A percentile compares a stretch with the other conserved stretches of the same genome.
phyloP scores from a whole-genome alignment of 2,797 vertebrate species.

The Cossypha dichroa region DNA sequence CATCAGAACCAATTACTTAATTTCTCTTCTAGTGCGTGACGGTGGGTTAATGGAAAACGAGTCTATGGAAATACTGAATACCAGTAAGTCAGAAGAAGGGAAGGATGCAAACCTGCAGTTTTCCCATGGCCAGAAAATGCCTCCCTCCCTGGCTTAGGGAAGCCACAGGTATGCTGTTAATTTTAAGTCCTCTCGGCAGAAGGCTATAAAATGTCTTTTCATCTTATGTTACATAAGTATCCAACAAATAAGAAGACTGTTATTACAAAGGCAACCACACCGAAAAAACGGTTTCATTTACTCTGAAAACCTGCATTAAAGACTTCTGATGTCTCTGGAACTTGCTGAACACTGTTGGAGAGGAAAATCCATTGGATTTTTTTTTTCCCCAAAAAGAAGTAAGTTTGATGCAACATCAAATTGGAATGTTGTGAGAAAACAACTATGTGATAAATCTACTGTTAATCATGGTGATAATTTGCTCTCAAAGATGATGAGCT shows the following conservation, averaged over 20 bases:
- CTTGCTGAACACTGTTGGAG: background rate
- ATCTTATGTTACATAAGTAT: slow-evolving; percentile 65
- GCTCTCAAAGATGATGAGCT: background rate
- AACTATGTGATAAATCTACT: background rate
- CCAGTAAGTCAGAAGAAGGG: background rate
- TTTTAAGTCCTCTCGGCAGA: slow-evolving; percentile 56
- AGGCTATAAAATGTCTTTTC: slow-evolving; percentile 74
- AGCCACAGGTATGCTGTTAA: slow-evolving; percentile 62
- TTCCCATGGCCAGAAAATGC: slow-evolving; percentile 68
- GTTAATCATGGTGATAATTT: background rate
- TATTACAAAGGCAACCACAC: slow-evolving; percentile 69
- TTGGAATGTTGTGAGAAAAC: background rate
- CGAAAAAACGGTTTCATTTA: slow-evolving; percentile 46
- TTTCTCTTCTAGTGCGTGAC: background rate
- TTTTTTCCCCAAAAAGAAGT: background rate
- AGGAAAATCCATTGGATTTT: background rate
- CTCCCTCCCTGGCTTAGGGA: slow-evolving; percentile 57
- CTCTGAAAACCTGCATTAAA: slow-evolving; percentile 55
- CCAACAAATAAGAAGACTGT: slow-evolving; percentile 69
- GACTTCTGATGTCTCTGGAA: slow-evolving; percentile 57
- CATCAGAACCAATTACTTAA: background rate
- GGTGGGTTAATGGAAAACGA: background rate
- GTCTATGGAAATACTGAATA: background rate
- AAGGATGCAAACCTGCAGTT: slow-evolving; percentile 35
- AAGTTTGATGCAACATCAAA: background rate